Base-by-base conservation (phyloP, 92 coral and sea anemone genomes). In the Parazoanthus swiftii region DNA sequence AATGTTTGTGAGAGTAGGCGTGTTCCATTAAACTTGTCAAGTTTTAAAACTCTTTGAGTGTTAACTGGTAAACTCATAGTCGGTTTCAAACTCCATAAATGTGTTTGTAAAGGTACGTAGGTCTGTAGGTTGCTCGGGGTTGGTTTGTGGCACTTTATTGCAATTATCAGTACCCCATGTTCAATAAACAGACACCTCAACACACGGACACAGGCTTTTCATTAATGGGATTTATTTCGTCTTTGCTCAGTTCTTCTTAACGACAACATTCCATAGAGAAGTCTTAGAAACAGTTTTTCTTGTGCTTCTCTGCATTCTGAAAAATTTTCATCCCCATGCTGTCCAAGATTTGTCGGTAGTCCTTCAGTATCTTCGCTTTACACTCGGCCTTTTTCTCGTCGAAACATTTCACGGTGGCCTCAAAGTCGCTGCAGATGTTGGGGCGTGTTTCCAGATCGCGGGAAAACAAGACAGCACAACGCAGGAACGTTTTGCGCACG, bases 391-490 rank as follows among this genome's bases (percentile, higher is more conserved):
- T 67, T 43, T 26, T 82, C 36, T 23, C 4, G 26, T 82, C 48
- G 65, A 82, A 82, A n/a, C 86, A 82, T 11, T 46, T 6, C 5
- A 82, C 86, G 9, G 86, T 82, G 35, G 86, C 86, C 37, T 82
- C 76, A 46, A 82, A 82, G 39, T 63, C 75, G 3, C 21, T 82
- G 86, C 86, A 82, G 56, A 82, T 82, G 76, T 82, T 66, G 3
- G 76, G 86, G 3, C 18, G 58, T 16, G 86, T 82, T 67, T 82
- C 76, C 37, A 82, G 36, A 16, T 82, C 37, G 8, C 7, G 56
- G 18, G 86, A 65, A 39, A 82, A 82, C 15, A 82, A 29, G 6
- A 82, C 86, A 2, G 86, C 86, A 67, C 86, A 82, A 29, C 63
- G 37, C 1, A 82, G 76, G 39, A 82, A 82, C 0, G 58, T 82